Percentiles rank a stretch among this genome's conserved stretches.
Evolutionary conservation across 2,797 vertebrate species (phyloP).

Genomic region (Chloroceryle inda): DNA sequence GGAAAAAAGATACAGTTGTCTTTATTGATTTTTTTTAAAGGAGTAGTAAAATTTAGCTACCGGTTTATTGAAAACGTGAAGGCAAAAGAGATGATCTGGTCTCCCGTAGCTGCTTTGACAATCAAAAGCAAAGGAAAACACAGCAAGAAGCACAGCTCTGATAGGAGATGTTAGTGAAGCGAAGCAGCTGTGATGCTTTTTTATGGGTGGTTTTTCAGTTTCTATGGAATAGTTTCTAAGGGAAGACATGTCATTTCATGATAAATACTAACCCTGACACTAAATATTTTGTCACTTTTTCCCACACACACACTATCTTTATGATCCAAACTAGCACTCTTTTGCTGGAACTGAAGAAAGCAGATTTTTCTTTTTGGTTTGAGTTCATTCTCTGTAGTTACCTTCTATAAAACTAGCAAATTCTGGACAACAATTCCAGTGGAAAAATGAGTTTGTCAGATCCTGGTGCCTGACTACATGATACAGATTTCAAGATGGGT

Average conservation of each 20-base stretch:
- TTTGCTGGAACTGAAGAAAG: background rate
- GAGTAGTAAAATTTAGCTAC: background rate
- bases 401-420: background rate
- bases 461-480: background rate
- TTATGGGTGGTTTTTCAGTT: constrained; percentile 30
- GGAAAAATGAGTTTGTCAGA: background rate
- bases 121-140: constrained; percentile 10
- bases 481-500: background rate
- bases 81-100: background rate
- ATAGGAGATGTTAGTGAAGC: background rate
- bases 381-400: background rate
- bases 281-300: constrained; percentile 55
- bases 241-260: constrained; percentile 37
- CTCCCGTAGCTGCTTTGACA: background rate
- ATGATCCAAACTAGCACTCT: constrained; percentile 2
- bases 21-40: background rate
- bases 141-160: background rate
- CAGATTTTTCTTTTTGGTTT: background rate
- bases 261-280: constrained; percentile 38
- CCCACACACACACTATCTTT: constrained; percentile 12
- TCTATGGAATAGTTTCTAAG: constrained; percentile 31
- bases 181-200: background rate
- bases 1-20: background rate
- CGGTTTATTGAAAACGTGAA: background rate
- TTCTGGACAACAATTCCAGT: background rate